Evolutionary conservation across 2,113 vertebrate species (phyloP).

Genomic region (Uropsilus gracilis): DNA sequence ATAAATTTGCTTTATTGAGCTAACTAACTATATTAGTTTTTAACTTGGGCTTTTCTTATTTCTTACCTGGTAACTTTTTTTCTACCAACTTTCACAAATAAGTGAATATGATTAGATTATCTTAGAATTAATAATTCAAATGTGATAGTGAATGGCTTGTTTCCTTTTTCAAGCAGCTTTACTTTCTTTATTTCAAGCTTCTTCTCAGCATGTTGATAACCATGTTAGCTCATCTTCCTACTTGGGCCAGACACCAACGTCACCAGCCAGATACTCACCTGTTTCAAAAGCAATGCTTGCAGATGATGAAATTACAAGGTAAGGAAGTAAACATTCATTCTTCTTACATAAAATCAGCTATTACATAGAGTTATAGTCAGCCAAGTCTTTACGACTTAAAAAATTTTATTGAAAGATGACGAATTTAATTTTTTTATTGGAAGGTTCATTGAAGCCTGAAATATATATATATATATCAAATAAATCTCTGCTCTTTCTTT

Average conservation of each 20-base stretch:
- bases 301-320: constrained; percentile 96
- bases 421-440: constrained; percentile 11
- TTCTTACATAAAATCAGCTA: neutral
- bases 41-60: neutral
- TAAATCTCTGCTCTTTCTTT: neutral
- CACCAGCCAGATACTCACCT: constrained; percentile 92
- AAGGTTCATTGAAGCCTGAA: neutral
- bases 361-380: neutral
- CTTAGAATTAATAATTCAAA: constrained; percentile 8
- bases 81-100: constrained; percentile 28
- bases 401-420: neutral
- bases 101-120: neutral
- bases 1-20: constrained; percentile 32
- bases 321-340: constrained; percentile 62
- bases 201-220: constrained; percentile 94
- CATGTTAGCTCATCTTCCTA: constrained; percentile 93
- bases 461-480: neutral
- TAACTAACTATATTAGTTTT: neutral
- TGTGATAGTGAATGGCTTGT: neutral
- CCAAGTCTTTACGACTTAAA: neutral
- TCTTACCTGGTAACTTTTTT: constrained; percentile 46
- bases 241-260: constrained; percentile 90
- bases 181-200: constrained; percentile 87
- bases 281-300: constrained; percentile 92
- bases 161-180: constrained; percentile 33